Conservation (phyloP, 2,888 invertebrate species). For the Acronicta leporina region DNA sequence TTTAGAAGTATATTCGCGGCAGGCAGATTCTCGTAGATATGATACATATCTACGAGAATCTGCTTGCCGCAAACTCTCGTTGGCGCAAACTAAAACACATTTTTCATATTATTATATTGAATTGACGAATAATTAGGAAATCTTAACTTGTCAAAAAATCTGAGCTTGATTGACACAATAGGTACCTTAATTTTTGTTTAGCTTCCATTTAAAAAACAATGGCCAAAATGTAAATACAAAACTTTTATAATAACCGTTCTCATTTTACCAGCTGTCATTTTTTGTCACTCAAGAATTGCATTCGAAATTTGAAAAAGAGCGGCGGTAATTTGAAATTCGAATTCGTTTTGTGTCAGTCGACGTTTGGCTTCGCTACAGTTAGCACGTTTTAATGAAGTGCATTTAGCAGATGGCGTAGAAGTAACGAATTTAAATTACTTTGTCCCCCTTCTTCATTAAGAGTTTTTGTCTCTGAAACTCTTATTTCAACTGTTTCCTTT, state of each 20-base stretch:
- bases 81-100: no score
- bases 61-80: no score
- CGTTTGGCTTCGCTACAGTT: slow-evolving; percentile 65
- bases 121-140: no score
- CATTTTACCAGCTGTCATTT: slow-evolving; percentile 51
- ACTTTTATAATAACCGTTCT: slow-evolving; percentile 40
- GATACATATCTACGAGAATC: no score
- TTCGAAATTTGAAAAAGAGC: slow-evolving; percentile 74
- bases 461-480: slow-evolving; percentile 64
- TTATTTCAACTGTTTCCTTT: slow-evolving; percentile 63
- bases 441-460: slow-evolving; percentile 70
- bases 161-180: no score
- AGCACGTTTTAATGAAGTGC: slow-evolving; percentile 82
- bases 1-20: no score
- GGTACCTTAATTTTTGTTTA: neutral
- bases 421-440: slow-evolving; percentile 80
- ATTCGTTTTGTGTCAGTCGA: slow-evolving; percentile 69
- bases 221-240: slow-evolving; percentile 41
- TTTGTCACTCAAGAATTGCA: slow-evolving; percentile 65
- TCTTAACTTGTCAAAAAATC: no score
- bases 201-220: slow-evolving; percentile 6
- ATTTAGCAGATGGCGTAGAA: slow-evolving; percentile 77
- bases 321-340: slow-evolving; percentile 76
- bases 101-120: no score
- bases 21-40: no score